These are phyloP conservation scores for Pterobdella sp. DNA, from an alignment of 2,888 invertebrate species.

Conservation along the genomic window DNA sequence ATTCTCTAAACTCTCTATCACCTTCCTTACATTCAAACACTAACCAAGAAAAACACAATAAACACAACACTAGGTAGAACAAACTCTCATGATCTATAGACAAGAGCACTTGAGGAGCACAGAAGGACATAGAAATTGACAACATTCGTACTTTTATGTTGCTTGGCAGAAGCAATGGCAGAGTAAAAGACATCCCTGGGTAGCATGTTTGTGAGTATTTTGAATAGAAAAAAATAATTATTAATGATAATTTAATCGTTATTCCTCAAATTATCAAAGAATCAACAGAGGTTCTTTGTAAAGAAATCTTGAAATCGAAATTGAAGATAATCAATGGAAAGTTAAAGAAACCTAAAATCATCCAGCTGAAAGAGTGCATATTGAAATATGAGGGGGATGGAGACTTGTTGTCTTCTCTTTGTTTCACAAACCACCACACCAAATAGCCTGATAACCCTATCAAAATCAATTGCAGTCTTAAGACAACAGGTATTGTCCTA, in stretches of 20 bases:
- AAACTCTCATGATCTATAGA: constrained; percentile 38
- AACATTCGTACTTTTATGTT: constrained; percentile 51
- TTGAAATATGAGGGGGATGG: background rate
- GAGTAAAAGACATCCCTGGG: constrained; percentile 54
- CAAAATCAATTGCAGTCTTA: background rate
- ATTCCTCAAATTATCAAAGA: too few relatives aligned
- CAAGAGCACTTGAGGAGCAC: constrained; percentile 49
- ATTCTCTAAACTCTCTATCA: background rate
- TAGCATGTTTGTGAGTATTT: background rate
- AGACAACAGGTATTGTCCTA: background rate
- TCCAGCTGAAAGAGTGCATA: constrained; percentile 3
- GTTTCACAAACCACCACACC: constrained; percentile 9
- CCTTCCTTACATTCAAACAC: background rate
- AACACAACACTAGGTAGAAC: constrained; percentile 14
- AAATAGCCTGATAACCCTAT: background rate
- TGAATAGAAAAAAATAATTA: background rate
- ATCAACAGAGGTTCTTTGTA: background rate
- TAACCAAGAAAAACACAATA: constrained; percentile 7
- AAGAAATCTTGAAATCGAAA: background rate
- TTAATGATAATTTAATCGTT: too few relatives aligned
- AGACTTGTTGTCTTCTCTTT: background rate
- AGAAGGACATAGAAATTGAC: constrained; percentile 51
- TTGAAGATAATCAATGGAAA: background rate
- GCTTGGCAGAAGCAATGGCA: constrained; percentile 54
- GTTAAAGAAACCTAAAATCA: background rate